Evolutionary conservation across 1,140 invertebrate genomes (phyloP), one percentile per base, ranked within the genome.

Genomic region (Helicoverpa zea): DNA sequence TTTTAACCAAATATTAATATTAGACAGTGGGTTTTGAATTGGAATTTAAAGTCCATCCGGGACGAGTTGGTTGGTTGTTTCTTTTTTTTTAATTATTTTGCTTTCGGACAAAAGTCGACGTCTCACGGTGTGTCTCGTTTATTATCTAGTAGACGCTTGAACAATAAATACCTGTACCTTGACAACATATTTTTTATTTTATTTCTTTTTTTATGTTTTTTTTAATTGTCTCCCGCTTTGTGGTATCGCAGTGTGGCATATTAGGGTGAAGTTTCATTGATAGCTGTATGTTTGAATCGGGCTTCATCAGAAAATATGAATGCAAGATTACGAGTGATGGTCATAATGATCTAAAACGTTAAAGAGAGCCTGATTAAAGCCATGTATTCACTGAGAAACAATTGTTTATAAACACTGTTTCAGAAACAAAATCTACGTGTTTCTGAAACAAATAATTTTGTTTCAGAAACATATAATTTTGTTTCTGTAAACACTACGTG

Each of bases 91-190:
- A 83, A 88, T 87, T 84, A 87, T 89, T 92, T 91, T 83, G 88
- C 87, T 91, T 90, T 90, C 90, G 74, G 86, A 88, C 81, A 87
- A 86, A 90, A 90, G 87, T 88, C 85, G 85, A 90, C 88, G 87
- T 85, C 77, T 85, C 81, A 90, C 76, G 18, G 73, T 83, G 89
- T 91, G 90, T 92, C 90, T 94, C 92, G 87, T 84, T 90, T 92
- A 88, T 91, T 83, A 92, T 90, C 89, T 92, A 89, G 91, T 92
- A 91, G 92, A 91, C 91, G 91, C 92, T 92, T 94, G 89, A 92
- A 92, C 92, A 94, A 94, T 90, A 92, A 92, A 92, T 91, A 94
- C 90, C 88, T 93, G 90, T 92, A 92, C 89, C 86, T 90, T 90
- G 82, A 89, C 85, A 83, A 83, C n/a, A 81, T 78, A 85, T 83